These are phyloP conservation scores for Formicarius rufipectus DNA, from an alignment of 2,113 vertebrate genomes.

Conservation along the genomic window DNA sequence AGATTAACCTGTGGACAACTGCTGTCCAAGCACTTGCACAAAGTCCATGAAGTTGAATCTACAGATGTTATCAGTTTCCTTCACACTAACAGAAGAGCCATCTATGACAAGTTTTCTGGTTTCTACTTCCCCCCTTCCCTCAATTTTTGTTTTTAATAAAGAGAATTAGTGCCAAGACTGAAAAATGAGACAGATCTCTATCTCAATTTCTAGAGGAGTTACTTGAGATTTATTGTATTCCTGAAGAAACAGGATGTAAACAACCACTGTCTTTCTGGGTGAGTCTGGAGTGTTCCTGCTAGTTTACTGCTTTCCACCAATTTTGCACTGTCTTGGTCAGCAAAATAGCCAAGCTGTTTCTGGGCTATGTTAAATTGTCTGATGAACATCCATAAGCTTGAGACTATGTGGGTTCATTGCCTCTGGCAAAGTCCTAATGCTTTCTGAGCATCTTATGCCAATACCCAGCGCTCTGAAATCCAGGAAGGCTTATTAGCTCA, in stretches of 20 bases:
- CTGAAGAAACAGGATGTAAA: slow-evolving; percentile 59
- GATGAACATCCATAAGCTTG: neutral
- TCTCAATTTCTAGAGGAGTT: slow-evolving; percentile 47
- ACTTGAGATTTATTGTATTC: slow-evolving; percentile 63
- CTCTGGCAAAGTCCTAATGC: neutral
- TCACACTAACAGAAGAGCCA: neutral
- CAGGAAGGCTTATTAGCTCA: neutral
- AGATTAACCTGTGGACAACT: neutral
- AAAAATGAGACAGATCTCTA: slow-evolving; percentile 55
- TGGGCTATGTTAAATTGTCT: neutral
- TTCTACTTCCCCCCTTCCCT: neutral
- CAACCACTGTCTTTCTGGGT: slow-evolving; percentile 35
- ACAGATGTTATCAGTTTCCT: neutral
- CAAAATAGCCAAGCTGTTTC: neutral
- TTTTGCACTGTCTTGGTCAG: neutral
- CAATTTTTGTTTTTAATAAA: slow-evolving; percentile 45
- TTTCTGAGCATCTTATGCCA: neutral
- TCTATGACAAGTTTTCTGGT: neutral
- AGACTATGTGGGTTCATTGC: neutral
- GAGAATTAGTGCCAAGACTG: slow-evolving; percentile 19
- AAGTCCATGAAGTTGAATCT: neutral
- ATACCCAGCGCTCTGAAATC: neutral
- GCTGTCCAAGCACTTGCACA: neutral
- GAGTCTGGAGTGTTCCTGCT: neutral
- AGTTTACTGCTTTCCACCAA: neutral